Percentiles rank a stretch among this genome's conserved stretches.
Conservation (phyloP, 1,140 invertebrate species). For the Zaprionus lachaisei region DNA sequence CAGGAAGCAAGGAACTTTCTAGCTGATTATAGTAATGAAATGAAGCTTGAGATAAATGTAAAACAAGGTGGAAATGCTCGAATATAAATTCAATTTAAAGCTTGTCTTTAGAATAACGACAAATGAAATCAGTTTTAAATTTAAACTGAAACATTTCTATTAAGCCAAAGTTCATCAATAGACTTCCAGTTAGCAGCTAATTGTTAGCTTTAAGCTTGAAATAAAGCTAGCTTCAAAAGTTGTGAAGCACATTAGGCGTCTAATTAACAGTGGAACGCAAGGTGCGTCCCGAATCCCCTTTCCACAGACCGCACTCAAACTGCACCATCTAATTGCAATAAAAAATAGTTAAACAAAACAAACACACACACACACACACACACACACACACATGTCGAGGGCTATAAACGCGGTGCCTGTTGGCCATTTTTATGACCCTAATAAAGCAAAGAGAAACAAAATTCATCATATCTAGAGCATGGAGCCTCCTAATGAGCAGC, state of each 20-base stretch:
- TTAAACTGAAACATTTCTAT: slow-evolving; percentile 3
- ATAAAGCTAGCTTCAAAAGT: slow-evolving; percentile 27
- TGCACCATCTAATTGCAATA: slow-evolving; percentile 60
- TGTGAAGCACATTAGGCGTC: slow-evolving; percentile 44
- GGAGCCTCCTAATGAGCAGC: slow-evolving; percentile 67
- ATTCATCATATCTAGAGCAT: slow-evolving; percentile 80
- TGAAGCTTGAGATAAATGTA: neutral
- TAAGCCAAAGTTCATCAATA: neutral
- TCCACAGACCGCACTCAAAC: slow-evolving; percentile 17
- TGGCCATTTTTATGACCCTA: slow-evolving; percentile 69
- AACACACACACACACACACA: slow-evolving; percentile 22
- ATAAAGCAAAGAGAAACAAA: slow-evolving; percentile 67
- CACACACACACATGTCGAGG: slow-evolving; percentile 16
- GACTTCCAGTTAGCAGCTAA: neutral
- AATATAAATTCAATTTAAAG: neutral
- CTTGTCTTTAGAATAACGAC: neutral
- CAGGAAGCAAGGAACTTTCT: neutral
- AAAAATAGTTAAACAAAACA: slow-evolving; percentile 70
- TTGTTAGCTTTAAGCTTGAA: slow-evolving; percentile 22
- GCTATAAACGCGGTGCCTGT: slow-evolving; percentile 36
- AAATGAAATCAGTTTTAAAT: neutral
- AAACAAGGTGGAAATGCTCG: neutral
- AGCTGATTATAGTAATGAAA: neutral
- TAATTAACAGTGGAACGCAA: slow-evolving; percentile 41
- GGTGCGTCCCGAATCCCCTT: neutral